A percentile compares a stretch with the other conserved stretches of the same genome.
Conservation (phyloP, 2,113 vertebrate genomes). For the Tyto alba region DNA sequence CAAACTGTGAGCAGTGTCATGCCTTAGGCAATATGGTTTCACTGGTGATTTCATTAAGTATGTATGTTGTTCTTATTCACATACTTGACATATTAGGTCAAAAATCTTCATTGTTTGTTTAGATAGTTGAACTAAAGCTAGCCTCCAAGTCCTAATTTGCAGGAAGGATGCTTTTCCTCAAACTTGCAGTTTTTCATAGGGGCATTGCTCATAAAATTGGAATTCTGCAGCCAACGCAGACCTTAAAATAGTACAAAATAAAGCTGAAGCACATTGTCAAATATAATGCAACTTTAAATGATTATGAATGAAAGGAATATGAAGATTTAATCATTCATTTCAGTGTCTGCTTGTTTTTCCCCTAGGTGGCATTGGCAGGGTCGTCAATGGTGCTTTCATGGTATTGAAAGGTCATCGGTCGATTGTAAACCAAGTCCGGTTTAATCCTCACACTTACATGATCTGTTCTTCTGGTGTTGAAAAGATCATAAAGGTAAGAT, state of each 20-base stretch:
- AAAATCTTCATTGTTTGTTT: neutral
- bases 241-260: neutral
- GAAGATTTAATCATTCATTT: neutral
- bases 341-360: constrained; percentile 33
- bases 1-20: neutral
- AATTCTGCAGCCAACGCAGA: neutral
- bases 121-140: neutral
- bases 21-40: neutral
- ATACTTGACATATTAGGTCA: neutral
- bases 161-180: constrained; percentile 25
- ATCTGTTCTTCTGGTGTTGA: constrained; percentile 98
- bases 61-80: neutral
- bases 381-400: constrained; percentile 98
- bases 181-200: neutral
- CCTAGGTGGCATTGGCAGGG: constrained; percentile 88
- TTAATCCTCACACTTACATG: constrained; percentile 98
- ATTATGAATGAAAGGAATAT: neutral
- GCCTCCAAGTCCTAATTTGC: constrained; percentile 15
- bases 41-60: neutral
- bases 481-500: constrained; percentile 98
- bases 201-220: neutral
- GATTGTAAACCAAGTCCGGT: constrained; percentile 98
- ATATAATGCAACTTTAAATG: neutral
- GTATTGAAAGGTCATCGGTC: constrained; percentile 96
- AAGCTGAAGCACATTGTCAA: neutral